Evolutionary conservation across 30 jellyfish, hydroid and myxozoan species (phyloP), one percentile per base, ranked within the genome.

Genomic region (Aurelia coerulea): DNA sequence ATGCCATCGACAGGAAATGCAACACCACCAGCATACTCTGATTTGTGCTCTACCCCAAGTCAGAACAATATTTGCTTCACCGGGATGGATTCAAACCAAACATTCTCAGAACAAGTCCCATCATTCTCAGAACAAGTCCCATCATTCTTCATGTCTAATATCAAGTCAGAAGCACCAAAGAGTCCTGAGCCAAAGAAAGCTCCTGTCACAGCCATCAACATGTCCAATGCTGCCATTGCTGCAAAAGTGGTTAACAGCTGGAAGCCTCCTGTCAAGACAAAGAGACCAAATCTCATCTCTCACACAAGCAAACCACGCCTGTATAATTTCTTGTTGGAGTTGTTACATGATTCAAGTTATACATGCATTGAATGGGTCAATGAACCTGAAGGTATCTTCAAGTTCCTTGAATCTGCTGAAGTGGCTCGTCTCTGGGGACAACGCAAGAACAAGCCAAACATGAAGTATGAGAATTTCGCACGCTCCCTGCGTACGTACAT

Each of bases 391-490:
- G 98, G 98, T 5, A 72, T 84, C 82, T 93, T 93, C 94, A 93
- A 88, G 84, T 88, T 93, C 79, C 80, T 84, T n/a, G 89, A 84
- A 49, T 89, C 98, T 1, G 87, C 88, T 60, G 96, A 88, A 49
- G 92, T 93, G 1, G 98, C 98, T 23, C 89, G 96, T 41, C 93
- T 88, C 17, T 93, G 98, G 98, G 98, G 97, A 15, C 94, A 65
- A 42, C 95, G 96, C 54, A 93, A 93, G 79, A 93, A 93, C 88
- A 88, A 89, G 84, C 97, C 98, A 19, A 62, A 68, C 77, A 93
- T 93, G 98, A 93, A 85, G 85, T 93, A 93, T 66, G 98, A 93
- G 82, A 93, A 93, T 79, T 89, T 93, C 66, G 98, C 98, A 17
- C 49, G 98, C 14, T 93, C 98, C 10, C 88, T 93, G 31, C 97